phyloP scores from a whole-genome alignment of 2,113 vertebrate species.

The Nipponia nippon region DNA sequence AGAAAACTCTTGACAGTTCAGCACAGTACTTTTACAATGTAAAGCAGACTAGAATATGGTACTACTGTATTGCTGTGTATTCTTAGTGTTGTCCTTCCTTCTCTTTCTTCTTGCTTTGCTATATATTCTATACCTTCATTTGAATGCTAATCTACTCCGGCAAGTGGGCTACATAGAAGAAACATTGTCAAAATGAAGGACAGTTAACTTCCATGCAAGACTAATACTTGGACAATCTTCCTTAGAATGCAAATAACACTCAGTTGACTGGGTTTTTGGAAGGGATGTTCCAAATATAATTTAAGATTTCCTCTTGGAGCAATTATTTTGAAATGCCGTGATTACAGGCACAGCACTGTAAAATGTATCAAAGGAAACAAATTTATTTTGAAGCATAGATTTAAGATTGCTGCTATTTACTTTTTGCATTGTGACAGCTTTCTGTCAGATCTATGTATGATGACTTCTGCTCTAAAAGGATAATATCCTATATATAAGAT shows the following conservation, averaged over 20 bases:
- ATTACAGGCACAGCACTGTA: neutral
- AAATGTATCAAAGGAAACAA: neutral
- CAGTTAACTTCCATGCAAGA: neutral
- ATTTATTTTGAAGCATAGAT: neutral
- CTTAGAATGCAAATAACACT: neutral
- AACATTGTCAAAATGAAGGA: neutral
- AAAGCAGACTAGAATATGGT: neutral
- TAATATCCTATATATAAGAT: neutral
- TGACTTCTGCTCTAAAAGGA: neutral
- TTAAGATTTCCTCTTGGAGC: neutral
- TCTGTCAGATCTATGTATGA: neutral
- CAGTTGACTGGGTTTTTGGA: neutral
- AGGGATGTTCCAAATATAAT: neutral
- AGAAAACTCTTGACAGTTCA: neutral
- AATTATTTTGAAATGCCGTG: neutral
- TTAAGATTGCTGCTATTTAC: neutral
- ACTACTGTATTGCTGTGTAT: neutral
- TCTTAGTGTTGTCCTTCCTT: neutral
- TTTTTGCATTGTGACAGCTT: neutral
- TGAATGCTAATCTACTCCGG: neutral
- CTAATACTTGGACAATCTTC: neutral
- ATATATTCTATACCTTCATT: neutral
- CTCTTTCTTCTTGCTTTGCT: neutral
- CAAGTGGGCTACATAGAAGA: neutral
- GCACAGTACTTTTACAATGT: neutral